Percentiles rank a stretch among this genome's conserved stretches.
phyloP scores from a whole-genome alignment of 2,797 vertebrate genomes.

The Dipus sagitta region DNA sequence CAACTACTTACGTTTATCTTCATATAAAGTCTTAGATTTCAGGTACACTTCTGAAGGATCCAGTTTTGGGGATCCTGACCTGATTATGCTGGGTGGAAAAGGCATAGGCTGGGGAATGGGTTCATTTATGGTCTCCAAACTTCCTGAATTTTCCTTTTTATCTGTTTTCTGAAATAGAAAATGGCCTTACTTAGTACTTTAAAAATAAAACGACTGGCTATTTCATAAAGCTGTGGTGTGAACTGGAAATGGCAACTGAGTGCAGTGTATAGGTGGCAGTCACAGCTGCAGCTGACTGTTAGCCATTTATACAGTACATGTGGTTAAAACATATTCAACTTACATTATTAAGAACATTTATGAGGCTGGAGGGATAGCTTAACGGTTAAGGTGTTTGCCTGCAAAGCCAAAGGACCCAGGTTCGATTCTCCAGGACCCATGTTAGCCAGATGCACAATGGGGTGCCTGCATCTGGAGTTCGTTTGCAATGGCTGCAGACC shows the following conservation, averaged over 20 bases:
- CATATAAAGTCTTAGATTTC: conserved; percentile 95
- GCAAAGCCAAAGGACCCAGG: too few species aligned
- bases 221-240: not conserved
- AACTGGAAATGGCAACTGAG: not conserved
- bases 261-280: not conserved
- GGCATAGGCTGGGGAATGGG: conserved; percentile 91
- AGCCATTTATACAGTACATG: not conserved
- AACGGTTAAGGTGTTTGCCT: too few species aligned
- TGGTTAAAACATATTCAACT: conserved; percentile 37
- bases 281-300: not conserved
- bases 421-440: too few species aligned
- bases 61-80: conserved; percentile 94
- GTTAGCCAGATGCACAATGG: too few species aligned
- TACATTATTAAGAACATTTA: not conserved
- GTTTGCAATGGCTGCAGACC: too few species aligned
- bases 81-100: conserved; percentile 89
- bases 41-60: conserved; percentile 98
- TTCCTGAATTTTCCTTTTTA: conserved; percentile 91
- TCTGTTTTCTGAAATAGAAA: conserved; percentile 88
- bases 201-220: not conserved
- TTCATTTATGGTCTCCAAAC: conserved; percentile 90
- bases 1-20: conserved; percentile 95
- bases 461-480: too few species aligned
- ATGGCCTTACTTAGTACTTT: conserved; percentile 62
- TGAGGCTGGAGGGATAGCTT: not conserved